phyloP scores from a whole-genome alignment of 2,888 invertebrate species.

The Apantesis nais region DNA sequence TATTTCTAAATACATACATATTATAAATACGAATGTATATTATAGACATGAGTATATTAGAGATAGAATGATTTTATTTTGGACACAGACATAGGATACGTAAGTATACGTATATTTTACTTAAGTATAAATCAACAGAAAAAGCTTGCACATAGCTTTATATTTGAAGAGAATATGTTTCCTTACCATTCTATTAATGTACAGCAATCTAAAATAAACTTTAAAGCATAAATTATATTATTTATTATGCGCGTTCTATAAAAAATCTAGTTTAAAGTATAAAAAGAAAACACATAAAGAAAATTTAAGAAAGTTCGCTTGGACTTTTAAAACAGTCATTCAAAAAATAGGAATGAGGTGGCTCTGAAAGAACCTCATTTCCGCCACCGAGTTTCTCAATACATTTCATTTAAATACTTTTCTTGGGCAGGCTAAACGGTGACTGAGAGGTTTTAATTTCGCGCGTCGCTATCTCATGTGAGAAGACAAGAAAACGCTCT shows the following conservation, averaged over 20 bases:
- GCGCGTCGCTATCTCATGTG: slow-evolving; percentile 71
- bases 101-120: too few relatives aligned
- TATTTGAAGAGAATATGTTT: too few relatives aligned
- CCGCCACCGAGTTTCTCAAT: slow-evolving; percentile 80
- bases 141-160: background rate
- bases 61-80: too few relatives aligned
- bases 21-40: too few relatives aligned
- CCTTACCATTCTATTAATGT: background rate
- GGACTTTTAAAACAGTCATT: slow-evolving; percentile 74
- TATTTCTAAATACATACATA: too few relatives aligned
- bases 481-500: slow-evolving; percentile 69
- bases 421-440: slow-evolving; percentile 68
- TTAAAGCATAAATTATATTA: slow-evolving; percentile 16
- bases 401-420: slow-evolving; percentile 84
- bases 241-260: slow-evolving; percentile 28
- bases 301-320: slow-evolving; percentile 60
- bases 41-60: too few relatives aligned
- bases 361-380: slow-evolving; percentile 82
- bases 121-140: background rate
- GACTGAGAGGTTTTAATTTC: slow-evolving; percentile 75
- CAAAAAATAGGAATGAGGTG: slow-evolving; percentile 70
- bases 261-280: slow-evolving; percentile 29
- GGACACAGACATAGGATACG: too few relatives aligned
- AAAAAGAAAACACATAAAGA: slow-evolving; percentile 47
- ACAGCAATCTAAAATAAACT: background rate